phyloP scores from a whole-genome alignment of 2,888 invertebrate species.

The Archips crataeganus region DNA sequence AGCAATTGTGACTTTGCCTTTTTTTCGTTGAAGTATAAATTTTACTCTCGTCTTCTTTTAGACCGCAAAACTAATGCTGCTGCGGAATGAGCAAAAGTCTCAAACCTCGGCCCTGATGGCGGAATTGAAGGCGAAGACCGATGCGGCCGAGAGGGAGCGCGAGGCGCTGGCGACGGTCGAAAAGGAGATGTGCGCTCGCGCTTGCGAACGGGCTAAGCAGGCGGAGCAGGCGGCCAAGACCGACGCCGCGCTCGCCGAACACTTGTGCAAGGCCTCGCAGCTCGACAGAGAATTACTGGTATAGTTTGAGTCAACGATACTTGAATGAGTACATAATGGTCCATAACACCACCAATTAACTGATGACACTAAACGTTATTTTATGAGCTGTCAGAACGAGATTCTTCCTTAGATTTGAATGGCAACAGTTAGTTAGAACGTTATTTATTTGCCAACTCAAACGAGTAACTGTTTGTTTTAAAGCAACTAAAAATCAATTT shows the following conservation, averaged over 20 bases:
- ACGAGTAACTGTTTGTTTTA: too few relatives aligned
- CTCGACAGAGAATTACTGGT: slow-evolving; percentile 72
- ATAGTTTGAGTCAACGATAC: background rate
- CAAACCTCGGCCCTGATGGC: slow-evolving; percentile 51
- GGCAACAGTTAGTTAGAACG: too few relatives aligned
- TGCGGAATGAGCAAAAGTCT: slow-evolving; percentile 61
- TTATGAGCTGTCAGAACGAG: too few relatives aligned
- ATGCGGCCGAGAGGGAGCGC: slow-evolving; percentile 55
- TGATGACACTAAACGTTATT: too few relatives aligned
- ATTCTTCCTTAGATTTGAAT: too few relatives aligned
- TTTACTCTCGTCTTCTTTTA: slow-evolving; percentile 44
- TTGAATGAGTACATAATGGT: background rate
- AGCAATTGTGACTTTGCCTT: too few relatives aligned
- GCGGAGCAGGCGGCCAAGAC: slow-evolving; percentile 59
- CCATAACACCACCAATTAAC: too few relatives aligned
- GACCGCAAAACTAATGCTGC: slow-evolving; percentile 63
- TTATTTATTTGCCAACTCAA: too few relatives aligned
- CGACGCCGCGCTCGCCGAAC: slow-evolving; percentile 61
- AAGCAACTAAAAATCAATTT: too few relatives aligned
- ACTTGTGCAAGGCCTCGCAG: slow-evolving; percentile 63
- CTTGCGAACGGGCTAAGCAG: slow-evolving; percentile 56
- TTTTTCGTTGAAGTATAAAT: background rate
- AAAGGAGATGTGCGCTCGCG: slow-evolving; percentile 59
- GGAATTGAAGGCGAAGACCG: slow-evolving; percentile 53
- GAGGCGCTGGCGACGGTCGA: slow-evolving; percentile 55